Evolutionary conservation across 1,140 invertebrate species (phyloP).

Genomic region (Planococcus citri): DNA sequence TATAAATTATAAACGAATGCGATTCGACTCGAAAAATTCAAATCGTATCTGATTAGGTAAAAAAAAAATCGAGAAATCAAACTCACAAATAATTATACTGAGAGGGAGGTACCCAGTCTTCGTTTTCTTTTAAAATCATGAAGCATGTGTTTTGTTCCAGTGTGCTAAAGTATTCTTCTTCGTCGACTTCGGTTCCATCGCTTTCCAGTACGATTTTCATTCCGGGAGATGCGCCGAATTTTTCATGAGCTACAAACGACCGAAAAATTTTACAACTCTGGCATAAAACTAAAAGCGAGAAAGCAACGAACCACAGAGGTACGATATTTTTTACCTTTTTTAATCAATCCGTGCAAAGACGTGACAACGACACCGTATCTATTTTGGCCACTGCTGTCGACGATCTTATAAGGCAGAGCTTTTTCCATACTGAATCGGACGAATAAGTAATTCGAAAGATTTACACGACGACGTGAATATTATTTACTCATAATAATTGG

Average conservation of each 20-base stretch:
- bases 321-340: constrained; percentile 44
- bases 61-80: too few relatives aligned
- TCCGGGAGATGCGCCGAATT: constrained; percentile 35
- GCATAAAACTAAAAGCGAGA: too few relatives aligned
- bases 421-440: background rate
- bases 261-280: background rate
- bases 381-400: constrained; percentile 57
- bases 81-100: constrained; percentile 11
- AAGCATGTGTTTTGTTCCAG: constrained; percentile 66
- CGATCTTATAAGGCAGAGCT: constrained; percentile 44
- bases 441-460: background rate
- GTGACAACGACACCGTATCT: constrained; percentile 64
- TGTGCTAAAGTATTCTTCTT: constrained; percentile 75
- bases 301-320: background rate
- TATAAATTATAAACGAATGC: too few relatives aligned
- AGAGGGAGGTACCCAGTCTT: constrained; percentile 28
- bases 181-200: constrained; percentile 76
- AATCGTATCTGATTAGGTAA: too few relatives aligned
- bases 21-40: too few relatives aligned
- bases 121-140: constrained; percentile 48
- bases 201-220: constrained; percentile 66
- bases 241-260: constrained; percentile 9
- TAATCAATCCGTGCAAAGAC: constrained; percentile 58
- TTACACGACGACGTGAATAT: background rate
- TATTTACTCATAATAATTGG: too few relatives aligned